Percentiles rank a stretch among this genome's conserved stretches.
These are phyloP conservation scores for Biston betularia DNA, from an alignment of 2,888 invertebrate species.

Conservation along the genomic window DNA sequence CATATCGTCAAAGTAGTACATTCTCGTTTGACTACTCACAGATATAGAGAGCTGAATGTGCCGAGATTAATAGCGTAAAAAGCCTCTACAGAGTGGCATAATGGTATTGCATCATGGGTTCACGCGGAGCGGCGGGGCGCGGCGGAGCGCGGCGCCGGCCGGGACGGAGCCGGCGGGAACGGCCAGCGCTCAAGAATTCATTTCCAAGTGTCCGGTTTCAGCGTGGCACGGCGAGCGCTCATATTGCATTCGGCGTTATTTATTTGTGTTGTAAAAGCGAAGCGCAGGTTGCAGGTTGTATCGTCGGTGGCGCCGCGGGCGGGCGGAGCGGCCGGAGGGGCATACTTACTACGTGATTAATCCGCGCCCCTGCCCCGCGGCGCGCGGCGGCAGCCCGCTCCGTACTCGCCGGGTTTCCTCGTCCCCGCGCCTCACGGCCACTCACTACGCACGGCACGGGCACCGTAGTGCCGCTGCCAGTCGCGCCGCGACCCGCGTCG, in stretches of 20 bases:
- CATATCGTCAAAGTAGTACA: slow-evolving; percentile 45
- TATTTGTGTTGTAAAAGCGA: slow-evolving; percentile 83
- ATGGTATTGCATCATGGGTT: slow-evolving; percentile 66
- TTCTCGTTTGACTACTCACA: slow-evolving; percentile 35
- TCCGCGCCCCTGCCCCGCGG: slow-evolving; percentile 68
- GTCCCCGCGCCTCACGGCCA: slow-evolving; percentile 86
- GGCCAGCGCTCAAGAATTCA: slow-evolving; percentile 73
- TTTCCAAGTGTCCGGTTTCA: slow-evolving; percentile 85
- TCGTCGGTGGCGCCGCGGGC: slow-evolving; percentile 59
- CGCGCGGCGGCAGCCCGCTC: slow-evolving; percentile 70
- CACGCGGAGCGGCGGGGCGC: slow-evolving; percentile 54
- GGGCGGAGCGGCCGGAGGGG: slow-evolving; percentile 70
- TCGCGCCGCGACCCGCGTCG: slow-evolving; percentile 83
- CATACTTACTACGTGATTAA: slow-evolving; percentile 86
- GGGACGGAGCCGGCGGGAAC: slow-evolving; percentile 70
- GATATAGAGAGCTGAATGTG: slow-evolving; percentile 49
- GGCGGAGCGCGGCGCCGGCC: slow-evolving; percentile 27
- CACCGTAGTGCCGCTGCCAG: slow-evolving; percentile 81
- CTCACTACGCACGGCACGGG: slow-evolving; percentile 81
- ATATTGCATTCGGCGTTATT: slow-evolving; percentile 77
- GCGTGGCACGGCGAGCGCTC: slow-evolving; percentile 80
- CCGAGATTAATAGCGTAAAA: slow-evolving; percentile 63
- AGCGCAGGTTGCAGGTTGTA: slow-evolving; percentile 83
- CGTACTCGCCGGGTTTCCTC: slow-evolving; percentile 86
- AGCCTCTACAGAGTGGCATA: slow-evolving; percentile 50